phyloP scores from a whole-genome alignment of 2,888 invertebrate species.

The Adelphocoris suturalis region DNA sequence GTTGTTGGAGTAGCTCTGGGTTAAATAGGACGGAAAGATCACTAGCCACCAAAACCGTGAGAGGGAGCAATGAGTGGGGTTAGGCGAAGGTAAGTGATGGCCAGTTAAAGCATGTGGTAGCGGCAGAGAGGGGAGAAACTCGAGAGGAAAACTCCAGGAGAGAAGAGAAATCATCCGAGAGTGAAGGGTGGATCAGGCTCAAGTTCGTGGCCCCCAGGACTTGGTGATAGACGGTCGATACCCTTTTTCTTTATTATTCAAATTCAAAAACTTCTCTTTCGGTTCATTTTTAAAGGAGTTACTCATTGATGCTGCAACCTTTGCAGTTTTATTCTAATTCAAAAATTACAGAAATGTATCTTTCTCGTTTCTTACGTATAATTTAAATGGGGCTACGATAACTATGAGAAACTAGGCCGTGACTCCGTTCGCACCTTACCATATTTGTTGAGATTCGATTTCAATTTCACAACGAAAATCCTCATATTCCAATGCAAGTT shows the following conservation, averaged over 20 bases:
- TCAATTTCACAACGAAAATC: too few species aligned
- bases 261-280: neutral
- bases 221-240: neutral
- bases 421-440: too few species aligned
- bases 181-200: neutral
- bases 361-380: too few species aligned
- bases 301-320: neutral
- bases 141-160: slow-evolving; percentile 11
- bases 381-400: too few species aligned
- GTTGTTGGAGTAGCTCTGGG: neutral
- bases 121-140: neutral
- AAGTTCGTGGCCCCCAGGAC: neutral
- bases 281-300: neutral
- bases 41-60: slow-evolving; percentile 13
- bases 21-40: slow-evolving; percentile 37
- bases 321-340: too few species aligned
- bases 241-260: slow-evolving; percentile 19
- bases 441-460: too few species aligned
- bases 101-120: neutral
- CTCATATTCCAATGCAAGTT: too few species aligned
- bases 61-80: slow-evolving; percentile 8
- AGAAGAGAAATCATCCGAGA: slow-evolving; percentile 22
- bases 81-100: slow-evolving; percentile 24
- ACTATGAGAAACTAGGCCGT: too few species aligned
- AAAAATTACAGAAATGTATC: too few species aligned